Percentiles rank a stretch among this genome's conserved stretches.
phyloP scores from a whole-genome alignment of 2,888 invertebrate species.

The Apodemia arnacis region DNA sequence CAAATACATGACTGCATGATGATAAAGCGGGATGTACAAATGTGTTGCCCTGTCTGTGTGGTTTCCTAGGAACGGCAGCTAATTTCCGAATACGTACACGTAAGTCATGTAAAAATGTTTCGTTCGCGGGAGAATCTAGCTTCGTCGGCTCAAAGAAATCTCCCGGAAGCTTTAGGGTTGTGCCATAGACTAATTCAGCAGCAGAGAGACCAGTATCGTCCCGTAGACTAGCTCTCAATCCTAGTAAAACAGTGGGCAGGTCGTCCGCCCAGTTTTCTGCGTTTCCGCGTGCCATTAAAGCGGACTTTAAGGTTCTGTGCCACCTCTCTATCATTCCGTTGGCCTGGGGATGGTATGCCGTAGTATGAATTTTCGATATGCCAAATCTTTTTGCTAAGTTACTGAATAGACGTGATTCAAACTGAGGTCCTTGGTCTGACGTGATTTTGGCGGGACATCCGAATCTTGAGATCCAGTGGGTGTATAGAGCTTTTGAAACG shows the following conservation, averaged over 20 bases:
- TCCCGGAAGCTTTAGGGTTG: not conserved
- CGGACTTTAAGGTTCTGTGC: not conserved
- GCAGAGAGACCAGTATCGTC: not conserved
- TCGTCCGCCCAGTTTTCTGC: no score
- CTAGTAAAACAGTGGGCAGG: no score
- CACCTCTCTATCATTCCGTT: not conserved
- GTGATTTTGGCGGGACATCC: constrained; percentile 75
- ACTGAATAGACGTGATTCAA: not conserved
- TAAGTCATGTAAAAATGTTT: not conserved
- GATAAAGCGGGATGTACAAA: constrained; percentile 56
- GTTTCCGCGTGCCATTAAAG: not conserved
- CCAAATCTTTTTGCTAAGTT: not conserved
- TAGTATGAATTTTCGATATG: not conserved
- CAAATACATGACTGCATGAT: constrained; percentile 52
- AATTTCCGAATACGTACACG: not conserved
- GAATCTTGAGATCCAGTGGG: constrained; percentile 77
- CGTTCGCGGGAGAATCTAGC: not conserved
- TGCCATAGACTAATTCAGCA: not conserved
- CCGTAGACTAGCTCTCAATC: no score
- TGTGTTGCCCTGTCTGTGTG: constrained; percentile 41
- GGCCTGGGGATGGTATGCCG: not conserved
- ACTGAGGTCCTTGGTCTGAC: not conserved
- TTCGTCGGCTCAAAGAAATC: not conserved
- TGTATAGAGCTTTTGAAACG: constrained; percentile 78
- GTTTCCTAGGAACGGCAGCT: constrained; percentile 31